Evolutionary conservation across 64 coral and sea anemone genomes (phyloP).

Genomic region (Dendrophyllia cribrosa): DNA sequence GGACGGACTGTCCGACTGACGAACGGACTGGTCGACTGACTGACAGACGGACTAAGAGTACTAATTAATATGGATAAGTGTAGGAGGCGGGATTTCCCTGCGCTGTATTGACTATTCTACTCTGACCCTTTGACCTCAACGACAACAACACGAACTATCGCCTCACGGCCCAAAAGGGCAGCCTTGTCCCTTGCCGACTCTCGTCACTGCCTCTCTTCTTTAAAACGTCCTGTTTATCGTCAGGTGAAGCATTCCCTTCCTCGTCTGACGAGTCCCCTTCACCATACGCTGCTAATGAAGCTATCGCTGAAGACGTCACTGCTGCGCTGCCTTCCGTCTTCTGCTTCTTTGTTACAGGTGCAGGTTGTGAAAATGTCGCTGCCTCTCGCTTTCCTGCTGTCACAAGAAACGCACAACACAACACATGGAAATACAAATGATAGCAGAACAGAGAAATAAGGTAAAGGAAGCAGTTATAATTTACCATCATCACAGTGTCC

Average conservation of each 20-base stretch:
- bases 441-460: background rate
- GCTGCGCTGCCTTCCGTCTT: slow-evolving; percentile 27
- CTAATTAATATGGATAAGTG: background rate
- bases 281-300: slow-evolving; percentile 64
- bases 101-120: background rate
- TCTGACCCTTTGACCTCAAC: background rate
- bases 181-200: background rate
- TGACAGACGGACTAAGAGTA: background rate
- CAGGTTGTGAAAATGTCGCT: background rate
- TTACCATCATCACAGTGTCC: slow-evolving; percentile 64
- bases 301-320: slow-evolving; percentile 24
- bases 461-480: background rate
- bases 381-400: slow-evolving; percentile 35
- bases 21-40: background rate
- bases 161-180: slow-evolving; percentile 71
- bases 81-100: background rate
- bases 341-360: background rate
- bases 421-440: slow-evolving; percentile 8
- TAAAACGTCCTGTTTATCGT: background rate
- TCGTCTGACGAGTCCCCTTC: slow-evolving; percentile 72
- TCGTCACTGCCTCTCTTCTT: background rate
- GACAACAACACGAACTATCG: background rate
- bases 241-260: slow-evolving; percentile 25
- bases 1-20: background rate
- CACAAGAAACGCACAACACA: background rate